phyloP scores from a whole-genome alignment of 1,140 invertebrate genomes.

The Macrosteles quadrilineatus region DNA sequence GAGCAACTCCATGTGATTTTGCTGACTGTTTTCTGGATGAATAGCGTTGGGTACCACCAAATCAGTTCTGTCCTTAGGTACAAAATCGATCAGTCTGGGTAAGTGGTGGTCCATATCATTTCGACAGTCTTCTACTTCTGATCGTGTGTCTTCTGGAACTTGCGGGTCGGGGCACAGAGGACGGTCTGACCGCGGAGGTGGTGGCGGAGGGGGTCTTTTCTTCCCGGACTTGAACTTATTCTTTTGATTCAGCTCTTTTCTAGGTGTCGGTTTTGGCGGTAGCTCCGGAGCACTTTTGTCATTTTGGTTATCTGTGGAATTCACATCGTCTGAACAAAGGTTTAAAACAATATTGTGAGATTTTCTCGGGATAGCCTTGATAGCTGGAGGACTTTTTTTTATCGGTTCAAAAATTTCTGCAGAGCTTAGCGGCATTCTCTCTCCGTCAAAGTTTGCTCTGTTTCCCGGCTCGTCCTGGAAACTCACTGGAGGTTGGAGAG shows the following conservation, averaged over 20 bases:
- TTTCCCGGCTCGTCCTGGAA: slow-evolving; percentile 58
- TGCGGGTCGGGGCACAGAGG: slow-evolving; percentile 37
- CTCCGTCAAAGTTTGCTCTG: slow-evolving; percentile 52
- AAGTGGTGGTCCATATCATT: slow-evolving; percentile 46
- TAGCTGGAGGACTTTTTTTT: not conserved
- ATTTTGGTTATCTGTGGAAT: not conserved
- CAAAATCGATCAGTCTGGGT: slow-evolving; percentile 67
- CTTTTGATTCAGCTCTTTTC: slow-evolving; percentile 35
- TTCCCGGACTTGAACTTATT: slow-evolving; percentile 46
- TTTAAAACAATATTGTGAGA: slow-evolving; percentile 19
- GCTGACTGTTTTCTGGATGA: slow-evolving; percentile 31
- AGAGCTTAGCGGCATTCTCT: not conserved
- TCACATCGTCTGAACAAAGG: not conserved
- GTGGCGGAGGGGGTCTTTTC: slow-evolving; percentile 53
- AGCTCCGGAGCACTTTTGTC: slow-evolving; percentile 25
- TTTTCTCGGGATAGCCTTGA: slow-evolving; percentile 24
- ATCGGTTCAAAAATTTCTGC: not conserved
- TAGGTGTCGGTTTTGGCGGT: slow-evolving; percentile 40
- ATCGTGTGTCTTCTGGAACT: not conserved
- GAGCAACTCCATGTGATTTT: slow-evolving; percentile 31
- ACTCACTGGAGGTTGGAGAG: slow-evolving; percentile 54
- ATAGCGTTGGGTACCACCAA: slow-evolving; percentile 38
- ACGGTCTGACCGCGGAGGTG: slow-evolving; percentile 50
- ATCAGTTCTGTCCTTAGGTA: slow-evolving; percentile 55
- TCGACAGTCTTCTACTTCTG: not conserved